phyloP scores from a whole-genome alignment of 2,888 invertebrate genomes.

The Lasioglossum lativentre region DNA sequence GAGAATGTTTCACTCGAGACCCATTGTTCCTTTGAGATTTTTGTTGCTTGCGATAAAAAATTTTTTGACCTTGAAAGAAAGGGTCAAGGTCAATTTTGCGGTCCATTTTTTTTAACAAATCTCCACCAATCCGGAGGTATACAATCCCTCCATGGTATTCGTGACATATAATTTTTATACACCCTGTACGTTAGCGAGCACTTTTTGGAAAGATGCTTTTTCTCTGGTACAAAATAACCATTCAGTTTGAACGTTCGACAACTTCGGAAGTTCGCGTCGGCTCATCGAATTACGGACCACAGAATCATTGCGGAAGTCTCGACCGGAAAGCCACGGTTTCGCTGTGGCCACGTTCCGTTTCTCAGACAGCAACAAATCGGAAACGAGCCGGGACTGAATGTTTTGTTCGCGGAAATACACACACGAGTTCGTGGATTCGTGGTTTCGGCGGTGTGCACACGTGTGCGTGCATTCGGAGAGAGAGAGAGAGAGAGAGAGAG shows the following conservation, averaged over 20 bases:
- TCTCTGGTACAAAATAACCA: background rate
- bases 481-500: too few relatives aligned
- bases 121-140: too few relatives aligned
- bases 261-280: conserved; percentile 1
- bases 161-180: too few relatives aligned
- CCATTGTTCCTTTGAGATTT: too few relatives aligned
- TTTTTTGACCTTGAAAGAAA: too few relatives aligned
- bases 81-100: too few relatives aligned
- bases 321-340: conserved; percentile 36
- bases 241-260: background rate
- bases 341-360: conserved; percentile 32
- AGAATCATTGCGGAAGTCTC: conserved; percentile 39
- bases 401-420: conserved; percentile 43
- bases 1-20: too few relatives aligned
- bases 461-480: conserved; percentile 21
- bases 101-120: too few relatives aligned
- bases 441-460: background rate
- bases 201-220: too few relatives aligned
- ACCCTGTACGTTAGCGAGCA: too few relatives aligned
- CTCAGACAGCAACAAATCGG: conserved; percentile 65
- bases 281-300: conserved; percentile 19
- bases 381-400: conserved; percentile 52
- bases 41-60: too few relatives aligned
- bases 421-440: background rate
- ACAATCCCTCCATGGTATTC: too few relatives aligned